Evolutionary conservation across 2,888 invertebrate species (phyloP).

Genomic region (Amorpha juglandis): DNA sequence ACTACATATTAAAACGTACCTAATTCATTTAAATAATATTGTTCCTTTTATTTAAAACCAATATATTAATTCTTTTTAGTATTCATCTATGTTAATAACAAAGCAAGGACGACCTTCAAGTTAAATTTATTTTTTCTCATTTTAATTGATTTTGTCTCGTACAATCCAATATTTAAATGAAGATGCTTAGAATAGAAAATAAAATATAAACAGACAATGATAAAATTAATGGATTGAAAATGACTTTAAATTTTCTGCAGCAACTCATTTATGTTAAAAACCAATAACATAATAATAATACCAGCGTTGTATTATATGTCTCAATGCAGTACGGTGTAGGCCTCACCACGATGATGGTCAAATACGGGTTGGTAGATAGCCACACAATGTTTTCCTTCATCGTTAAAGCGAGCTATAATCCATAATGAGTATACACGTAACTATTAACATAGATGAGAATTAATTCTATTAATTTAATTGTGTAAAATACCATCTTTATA

Average conservation of each 20-base stretch:
- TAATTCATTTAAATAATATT: not conserved
- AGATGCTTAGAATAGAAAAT: not conserved
- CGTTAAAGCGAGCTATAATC: too few species aligned
- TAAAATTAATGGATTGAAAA: not conserved
- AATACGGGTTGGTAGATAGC: too few species aligned
- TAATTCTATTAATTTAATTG: too few species aligned
- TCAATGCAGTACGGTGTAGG: too few species aligned
- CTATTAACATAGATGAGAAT: too few species aligned
- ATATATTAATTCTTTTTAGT: not conserved
- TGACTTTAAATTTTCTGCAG: not conserved
- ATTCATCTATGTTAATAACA: constrained; percentile 6
- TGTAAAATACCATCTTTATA: too few species aligned
- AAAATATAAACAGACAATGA: not conserved
- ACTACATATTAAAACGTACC: too few species aligned
- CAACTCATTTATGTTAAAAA: not conserved
- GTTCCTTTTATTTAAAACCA: not conserved
- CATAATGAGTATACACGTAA: too few species aligned
- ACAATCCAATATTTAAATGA: constrained; percentile 14
- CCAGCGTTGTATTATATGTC: too few species aligned
- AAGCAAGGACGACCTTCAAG: constrained; percentile 8
- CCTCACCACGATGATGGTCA: too few species aligned
- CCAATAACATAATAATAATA: too few species aligned
- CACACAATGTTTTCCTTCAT: too few species aligned
- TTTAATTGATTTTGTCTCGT: constrained; percentile 8
- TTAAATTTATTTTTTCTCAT: constrained; percentile 20